These are phyloP conservation scores for cattle (Bos taurus) DNA, from an alignment of 2,113 vertebrate species.

Conservation along the genomic window DNA sequence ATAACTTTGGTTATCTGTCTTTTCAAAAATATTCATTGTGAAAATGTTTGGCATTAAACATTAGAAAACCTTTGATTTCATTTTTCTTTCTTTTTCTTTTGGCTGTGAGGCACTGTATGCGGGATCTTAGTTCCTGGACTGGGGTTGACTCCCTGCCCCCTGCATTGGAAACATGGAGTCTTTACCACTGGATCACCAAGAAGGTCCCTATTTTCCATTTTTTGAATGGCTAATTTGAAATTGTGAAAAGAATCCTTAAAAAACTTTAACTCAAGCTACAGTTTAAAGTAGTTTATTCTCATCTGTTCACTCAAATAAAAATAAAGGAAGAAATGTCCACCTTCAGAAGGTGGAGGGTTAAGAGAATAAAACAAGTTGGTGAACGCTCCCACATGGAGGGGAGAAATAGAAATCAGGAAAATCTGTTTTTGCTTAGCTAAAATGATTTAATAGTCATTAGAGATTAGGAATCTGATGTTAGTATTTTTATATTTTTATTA, in stretches of 20 bases:
- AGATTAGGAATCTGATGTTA: background rate
- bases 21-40: background rate
- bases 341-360: constrained; percentile 21
- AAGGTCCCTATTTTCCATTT: background rate
- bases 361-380: constrained; percentile 6
- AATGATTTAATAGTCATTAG: background rate
- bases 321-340: background rate
- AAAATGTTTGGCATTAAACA: background rate
- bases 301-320: constrained; percentile 17
- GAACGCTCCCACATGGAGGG: background rate
- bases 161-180: background rate
- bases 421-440: background rate
- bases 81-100: background rate
- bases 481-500: constrained; percentile 12
- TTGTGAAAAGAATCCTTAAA: constrained; percentile 4
- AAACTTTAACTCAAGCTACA: background rate
- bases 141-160: background rate
- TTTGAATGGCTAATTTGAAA: background rate
- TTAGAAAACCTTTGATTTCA: background rate
- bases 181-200: background rate
- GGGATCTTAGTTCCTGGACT: background rate
- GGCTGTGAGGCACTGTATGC: background rate
- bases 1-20: background rate
- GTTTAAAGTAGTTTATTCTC: constrained; percentile 7
- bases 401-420: constrained; percentile 26